Percentiles rank a stretch among this genome's conserved stretches.
phyloP scores from a whole-genome alignment of 2,888 invertebrate genomes.

The Tenodera sinensis region DNA sequence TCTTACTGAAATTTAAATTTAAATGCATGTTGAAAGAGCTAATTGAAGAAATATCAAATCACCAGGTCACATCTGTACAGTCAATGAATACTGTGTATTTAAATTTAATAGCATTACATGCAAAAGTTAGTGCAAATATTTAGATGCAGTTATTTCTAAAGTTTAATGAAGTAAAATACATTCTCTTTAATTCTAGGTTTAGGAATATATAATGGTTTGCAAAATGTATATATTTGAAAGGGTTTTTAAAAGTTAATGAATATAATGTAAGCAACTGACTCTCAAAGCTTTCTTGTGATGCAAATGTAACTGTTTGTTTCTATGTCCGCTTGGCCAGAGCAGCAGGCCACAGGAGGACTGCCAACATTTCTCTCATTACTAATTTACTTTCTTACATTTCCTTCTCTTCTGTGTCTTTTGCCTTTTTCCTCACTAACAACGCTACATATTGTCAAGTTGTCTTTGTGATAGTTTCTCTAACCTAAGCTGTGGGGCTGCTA shows the following conservation, averaged over 20 bases:
- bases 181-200: neutral
- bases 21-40: too few relatives aligned
- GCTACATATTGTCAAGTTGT: neutral
- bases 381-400: neutral
- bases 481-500: neutral
- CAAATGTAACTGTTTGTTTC: constrained; percentile 5
- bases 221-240: neutral
- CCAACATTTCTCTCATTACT: neutral
- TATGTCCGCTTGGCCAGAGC: neutral
- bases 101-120: neutral
- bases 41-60: neutral
- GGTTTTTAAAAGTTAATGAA: neutral
- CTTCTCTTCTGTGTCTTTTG: neutral
- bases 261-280: neutral
- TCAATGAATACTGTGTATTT: neutral
- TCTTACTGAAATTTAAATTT: too few relatives aligned
- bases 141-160: neutral
- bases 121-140: neutral
- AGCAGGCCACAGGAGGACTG: constrained; percentile 9
- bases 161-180: neutral
- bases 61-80: neutral
- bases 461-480: neutral
- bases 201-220: neutral
- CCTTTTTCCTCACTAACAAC: neutral
- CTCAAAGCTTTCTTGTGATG: neutral